These are phyloP conservation scores for Margarornis squamiger DNA, from an alignment of 2,797 vertebrate species.

Conservation along the genomic window DNA sequence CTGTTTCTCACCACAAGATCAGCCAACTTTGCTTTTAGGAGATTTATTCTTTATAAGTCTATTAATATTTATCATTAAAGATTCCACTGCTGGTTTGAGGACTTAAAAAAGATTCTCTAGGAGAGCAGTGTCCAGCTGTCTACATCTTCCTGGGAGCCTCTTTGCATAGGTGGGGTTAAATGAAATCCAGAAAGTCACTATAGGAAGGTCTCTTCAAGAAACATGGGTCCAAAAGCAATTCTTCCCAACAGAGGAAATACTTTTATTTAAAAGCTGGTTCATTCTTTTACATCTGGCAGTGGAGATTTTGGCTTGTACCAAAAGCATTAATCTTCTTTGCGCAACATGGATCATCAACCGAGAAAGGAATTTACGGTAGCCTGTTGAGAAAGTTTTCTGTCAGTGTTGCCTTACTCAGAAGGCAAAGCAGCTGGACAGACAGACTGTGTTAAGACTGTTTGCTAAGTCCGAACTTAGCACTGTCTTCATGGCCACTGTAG, in stretches of 20 bases:
- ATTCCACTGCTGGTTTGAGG: background rate
- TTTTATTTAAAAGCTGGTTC: background rate
- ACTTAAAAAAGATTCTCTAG: background rate
- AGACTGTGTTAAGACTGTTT: background rate
- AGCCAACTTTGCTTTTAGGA: conserved; percentile 13
- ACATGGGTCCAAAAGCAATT: background rate
- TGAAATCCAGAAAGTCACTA: background rate
- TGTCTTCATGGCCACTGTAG: background rate
- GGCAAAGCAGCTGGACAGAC: conserved; percentile 1
- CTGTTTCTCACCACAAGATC: background rate
- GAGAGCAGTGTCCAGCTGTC: background rate
- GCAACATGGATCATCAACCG: background rate
- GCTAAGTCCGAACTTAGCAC: background rate
- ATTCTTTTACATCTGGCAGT: background rate
- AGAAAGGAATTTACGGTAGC: conserved; percentile 1
- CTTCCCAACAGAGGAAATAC: background rate
- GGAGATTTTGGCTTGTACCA: background rate
- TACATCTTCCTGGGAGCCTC: background rate
- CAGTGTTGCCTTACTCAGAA: background rate
- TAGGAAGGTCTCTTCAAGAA: background rate
- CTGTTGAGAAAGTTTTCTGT: background rate
- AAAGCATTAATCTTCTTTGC: background rate
- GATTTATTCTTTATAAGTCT: background rate
- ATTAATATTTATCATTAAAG: background rate
- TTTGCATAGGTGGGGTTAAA: background rate